phyloP scores from a whole-genome alignment of 2,113 vertebrate species.

The Burhinus oedicnemus region DNA sequence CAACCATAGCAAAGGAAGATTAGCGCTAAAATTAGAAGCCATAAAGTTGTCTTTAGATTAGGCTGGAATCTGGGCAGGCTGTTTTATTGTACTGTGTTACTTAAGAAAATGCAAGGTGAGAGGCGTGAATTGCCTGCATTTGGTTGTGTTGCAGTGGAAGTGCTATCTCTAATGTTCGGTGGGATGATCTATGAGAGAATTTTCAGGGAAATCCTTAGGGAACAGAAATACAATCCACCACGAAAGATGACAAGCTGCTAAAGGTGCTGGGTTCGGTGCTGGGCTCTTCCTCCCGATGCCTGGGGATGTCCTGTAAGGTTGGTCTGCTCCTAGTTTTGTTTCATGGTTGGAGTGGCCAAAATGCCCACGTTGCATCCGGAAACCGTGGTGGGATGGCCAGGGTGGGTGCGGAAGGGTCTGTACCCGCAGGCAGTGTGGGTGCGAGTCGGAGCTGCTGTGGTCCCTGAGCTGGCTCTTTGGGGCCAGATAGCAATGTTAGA shows the following conservation, averaged over 20 bases:
- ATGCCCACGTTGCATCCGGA: not conserved
- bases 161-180: not conserved
- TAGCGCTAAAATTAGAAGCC: constrained; percentile 74
- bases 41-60: constrained; percentile 63
- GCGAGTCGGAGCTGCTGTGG: accelerated
- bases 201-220: not conserved
- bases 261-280: not conserved
- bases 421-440: accelerated
- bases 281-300: not conserved
- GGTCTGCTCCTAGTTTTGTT: not conserved
- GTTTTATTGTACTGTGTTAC: not conserved
- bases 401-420: not conserved
- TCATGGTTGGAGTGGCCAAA: not conserved
- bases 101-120: not conserved
- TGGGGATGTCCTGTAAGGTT: accelerated
- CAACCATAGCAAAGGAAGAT: constrained; percentile 74
- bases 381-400: not conserved
- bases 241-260: not conserved
- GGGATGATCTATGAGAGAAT: not conserved
- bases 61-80: constrained; percentile 14
- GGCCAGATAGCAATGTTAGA: accelerated
- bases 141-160: not conserved
- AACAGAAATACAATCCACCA: not conserved
- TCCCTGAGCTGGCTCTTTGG: not conserved
- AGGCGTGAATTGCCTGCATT: not conserved